phyloP scores from a whole-genome alignment of 2,113 vertebrate genomes.

The Paradoxurus hermaphroditus region DNA sequence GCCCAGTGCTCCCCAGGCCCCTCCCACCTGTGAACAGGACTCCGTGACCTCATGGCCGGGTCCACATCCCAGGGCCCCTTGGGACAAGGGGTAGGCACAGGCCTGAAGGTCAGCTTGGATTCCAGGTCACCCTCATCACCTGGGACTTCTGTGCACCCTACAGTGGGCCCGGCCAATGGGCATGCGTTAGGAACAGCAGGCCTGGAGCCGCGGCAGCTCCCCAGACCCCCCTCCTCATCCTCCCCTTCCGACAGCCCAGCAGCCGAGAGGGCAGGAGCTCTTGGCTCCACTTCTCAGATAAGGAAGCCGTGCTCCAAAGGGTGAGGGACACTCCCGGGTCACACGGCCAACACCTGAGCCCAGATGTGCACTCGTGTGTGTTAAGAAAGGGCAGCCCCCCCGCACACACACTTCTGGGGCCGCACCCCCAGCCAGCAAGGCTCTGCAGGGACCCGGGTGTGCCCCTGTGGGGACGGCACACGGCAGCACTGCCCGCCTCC shows the following conservation, averaged over 20 bases:
- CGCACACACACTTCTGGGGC: background rate
- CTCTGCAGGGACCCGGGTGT: background rate
- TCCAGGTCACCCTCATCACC: background rate
- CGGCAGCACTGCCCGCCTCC: background rate
- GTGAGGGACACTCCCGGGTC: background rate
- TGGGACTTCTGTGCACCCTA: background rate
- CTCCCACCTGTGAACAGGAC: background rate
- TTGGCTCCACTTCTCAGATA: background rate
- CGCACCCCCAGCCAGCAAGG: background rate
- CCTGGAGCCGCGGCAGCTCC: background rate
- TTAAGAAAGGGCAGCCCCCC: background rate
- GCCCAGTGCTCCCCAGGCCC: background rate
- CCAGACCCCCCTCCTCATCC: background rate
- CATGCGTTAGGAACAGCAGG: too few species aligned
- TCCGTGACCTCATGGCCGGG: background rate
- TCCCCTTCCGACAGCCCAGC: accelerated
- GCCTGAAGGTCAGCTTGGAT: background rate
- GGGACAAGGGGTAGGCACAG: background rate
- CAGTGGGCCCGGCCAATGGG: accelerated
- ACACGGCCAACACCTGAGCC: background rate
- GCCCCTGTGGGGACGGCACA: background rate
- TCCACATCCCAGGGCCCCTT: background rate
- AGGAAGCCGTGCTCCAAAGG: background rate
- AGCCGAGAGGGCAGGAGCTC: background rate
- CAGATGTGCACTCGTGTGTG: background rate